Conservation (phyloP, 2,888 invertebrate species). For the Ophioninae sp. region DNA sequence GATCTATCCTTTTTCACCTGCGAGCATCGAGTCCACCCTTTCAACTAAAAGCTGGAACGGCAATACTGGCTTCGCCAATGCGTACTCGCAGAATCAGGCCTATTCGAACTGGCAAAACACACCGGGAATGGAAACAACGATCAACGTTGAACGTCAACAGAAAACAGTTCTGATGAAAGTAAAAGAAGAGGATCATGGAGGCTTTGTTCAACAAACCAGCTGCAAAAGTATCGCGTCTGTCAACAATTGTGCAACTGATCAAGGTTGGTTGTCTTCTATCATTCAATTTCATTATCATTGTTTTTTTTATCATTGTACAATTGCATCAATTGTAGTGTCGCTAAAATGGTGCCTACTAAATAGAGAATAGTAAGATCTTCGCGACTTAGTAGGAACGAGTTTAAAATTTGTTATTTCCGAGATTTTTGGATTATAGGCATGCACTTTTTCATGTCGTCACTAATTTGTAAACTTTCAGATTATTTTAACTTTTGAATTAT, state of each 20-base stretch:
- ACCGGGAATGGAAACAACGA: slow-evolving; percentile 34
- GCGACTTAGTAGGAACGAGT: no score
- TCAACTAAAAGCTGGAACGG: slow-evolving; percentile 61
- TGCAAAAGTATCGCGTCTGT: not conserved
- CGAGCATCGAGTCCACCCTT: slow-evolving; percentile 61
- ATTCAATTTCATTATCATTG: slow-evolving; percentile 11
- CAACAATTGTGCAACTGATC: slow-evolving; percentile 14
- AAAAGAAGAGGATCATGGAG: slow-evolving; percentile 16
- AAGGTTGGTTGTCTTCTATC: slow-evolving; percentile 23
- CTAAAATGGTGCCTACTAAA: no score
- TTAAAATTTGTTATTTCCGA: no score
- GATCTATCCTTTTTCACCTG: slow-evolving; percentile 64
- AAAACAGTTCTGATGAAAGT: not conserved
- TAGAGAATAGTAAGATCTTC: no score
- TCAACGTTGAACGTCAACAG: slow-evolving; percentile 28
- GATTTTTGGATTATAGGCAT: no score
- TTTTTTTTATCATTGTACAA: no score
- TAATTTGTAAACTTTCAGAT: no score
- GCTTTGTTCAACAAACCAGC: slow-evolving; percentile 39
- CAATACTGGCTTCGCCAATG: slow-evolving; percentile 32
- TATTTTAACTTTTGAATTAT: no score
- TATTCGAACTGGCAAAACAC: slow-evolving; percentile 35
- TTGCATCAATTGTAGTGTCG: no score
- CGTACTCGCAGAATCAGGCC: slow-evolving; percentile 35
- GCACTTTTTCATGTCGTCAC: no score